Conservation (phyloP, 2,888 invertebrate species). For the Erebia aethiops region DNA sequence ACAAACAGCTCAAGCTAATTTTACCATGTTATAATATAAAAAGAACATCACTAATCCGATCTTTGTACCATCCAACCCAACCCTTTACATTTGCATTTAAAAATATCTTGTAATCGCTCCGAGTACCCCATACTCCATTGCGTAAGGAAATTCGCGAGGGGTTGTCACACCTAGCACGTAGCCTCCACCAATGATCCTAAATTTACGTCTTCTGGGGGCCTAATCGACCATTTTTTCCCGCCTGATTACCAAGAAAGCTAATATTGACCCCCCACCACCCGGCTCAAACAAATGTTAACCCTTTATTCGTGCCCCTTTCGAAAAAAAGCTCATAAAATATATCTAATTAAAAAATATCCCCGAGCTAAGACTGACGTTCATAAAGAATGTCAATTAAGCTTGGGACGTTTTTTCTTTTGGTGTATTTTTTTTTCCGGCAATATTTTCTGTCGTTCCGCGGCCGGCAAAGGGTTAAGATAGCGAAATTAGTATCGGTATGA, state of each 20-base stretch:
- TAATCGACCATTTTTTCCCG: slow-evolving; percentile 82
- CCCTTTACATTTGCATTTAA: slow-evolving; percentile 28
- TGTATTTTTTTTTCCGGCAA: slow-evolving; percentile 49
- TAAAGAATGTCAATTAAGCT: slow-evolving; percentile 84
- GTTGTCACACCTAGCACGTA: slow-evolving; percentile 61
- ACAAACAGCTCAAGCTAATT: too few relatives aligned
- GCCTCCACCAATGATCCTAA: slow-evolving; percentile 75
- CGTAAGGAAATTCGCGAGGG: slow-evolving; percentile 57
- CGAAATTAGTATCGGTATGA: slow-evolving; percentile 83
- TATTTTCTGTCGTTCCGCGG: slow-evolving; percentile 76
- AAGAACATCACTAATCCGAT: slow-evolving; percentile 21
- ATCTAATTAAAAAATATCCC: slow-evolving; percentile 84
- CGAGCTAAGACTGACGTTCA: slow-evolving; percentile 81
- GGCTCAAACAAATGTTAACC: slow-evolving; percentile 81
- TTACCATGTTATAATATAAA: too few relatives aligned
- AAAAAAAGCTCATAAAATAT: slow-evolving; percentile 83
- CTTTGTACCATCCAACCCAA: slow-evolving; percentile 18
- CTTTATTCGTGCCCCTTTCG: slow-evolving; percentile 79
- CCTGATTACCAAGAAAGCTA: slow-evolving; percentile 81
- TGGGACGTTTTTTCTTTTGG: slow-evolving; percentile 70
- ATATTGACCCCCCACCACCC: slow-evolving; percentile 76
- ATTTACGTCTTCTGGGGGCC: slow-evolving; percentile 76
- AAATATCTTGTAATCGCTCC: slow-evolving; percentile 57
- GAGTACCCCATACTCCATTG: slow-evolving; percentile 45
- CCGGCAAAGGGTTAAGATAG: slow-evolving; percentile 80